Evolutionary conservation across 1,140 invertebrate genomes (phyloP), one percentile per base, ranked within the genome.

Genomic region (Tribolium madens): DNA sequence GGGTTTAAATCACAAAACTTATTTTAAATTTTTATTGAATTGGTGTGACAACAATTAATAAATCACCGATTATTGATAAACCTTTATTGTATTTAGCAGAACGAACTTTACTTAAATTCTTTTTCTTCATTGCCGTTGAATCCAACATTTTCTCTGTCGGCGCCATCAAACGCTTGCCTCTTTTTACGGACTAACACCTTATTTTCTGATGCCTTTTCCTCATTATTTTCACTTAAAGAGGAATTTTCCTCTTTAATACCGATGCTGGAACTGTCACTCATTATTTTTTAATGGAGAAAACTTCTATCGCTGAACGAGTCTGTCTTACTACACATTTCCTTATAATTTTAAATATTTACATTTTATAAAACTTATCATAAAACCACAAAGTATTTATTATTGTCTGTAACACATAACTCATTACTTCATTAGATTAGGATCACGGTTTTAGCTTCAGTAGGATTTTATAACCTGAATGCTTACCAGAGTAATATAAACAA

Each of bases 91-190:
- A 42, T 7, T 42, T 2, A 42, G 36, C 10, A 50, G 7, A 50
- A 14, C 17, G 6, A 9, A 3, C 33, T 64, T 72, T 72, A 72
- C 13, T 47, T 53, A 72, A 78, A 78, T 52, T 76, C 77, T 17
- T 60, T 52, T 17, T 48, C 69, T 71, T 72, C 73, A 12, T 57
- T 42, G 17, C 77, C 73, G 42, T 76, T 69, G 3, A 75, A 46
- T 60, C 77, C 77, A 17, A 33, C 15, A 68, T 72, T 57, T 9
- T 26, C 21, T 18, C 77, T 75, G 1, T 18, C 7, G 3, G 77
- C 60, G 9, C 60, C 53, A 50, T 73, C 52, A 15, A 77, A 52
- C n/a, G 52, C 14, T 42, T 70, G 47, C 42, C 75, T 50, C 36
- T 76, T 73, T 36, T 15, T 26, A 13, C 75, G 60, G 3, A 69